Conservation (phyloP, 2,797 vertebrate genomes). For the Poeciliopsis paucimaculata region DNA sequence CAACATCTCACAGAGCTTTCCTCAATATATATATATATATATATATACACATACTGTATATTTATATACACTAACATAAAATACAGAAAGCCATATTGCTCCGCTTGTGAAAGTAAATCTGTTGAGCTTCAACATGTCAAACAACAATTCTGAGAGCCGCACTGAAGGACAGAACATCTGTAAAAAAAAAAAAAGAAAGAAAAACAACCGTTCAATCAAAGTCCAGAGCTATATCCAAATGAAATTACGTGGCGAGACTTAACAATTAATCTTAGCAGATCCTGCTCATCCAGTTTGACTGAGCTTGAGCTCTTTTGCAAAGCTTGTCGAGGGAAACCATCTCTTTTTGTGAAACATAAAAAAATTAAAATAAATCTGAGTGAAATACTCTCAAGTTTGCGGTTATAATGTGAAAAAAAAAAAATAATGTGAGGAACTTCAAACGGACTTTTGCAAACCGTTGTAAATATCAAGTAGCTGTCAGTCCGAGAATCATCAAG, state of each 20-base stretch:
- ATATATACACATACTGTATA: too few relatives aligned
- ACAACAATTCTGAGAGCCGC: too few relatives aligned
- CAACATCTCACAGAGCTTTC: background rate
- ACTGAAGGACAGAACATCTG: background rate
- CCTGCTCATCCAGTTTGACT: background rate
- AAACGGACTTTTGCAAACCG: background rate
- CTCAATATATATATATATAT: background rate
- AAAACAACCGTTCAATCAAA: background rate
- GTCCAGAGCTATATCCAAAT: background rate
- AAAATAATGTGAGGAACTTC: background rate
- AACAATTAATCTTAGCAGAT: background rate
- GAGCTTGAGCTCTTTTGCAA: background rate
- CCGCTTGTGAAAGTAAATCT: too few relatives aligned
- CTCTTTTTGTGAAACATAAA: background rate
- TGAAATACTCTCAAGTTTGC: background rate
- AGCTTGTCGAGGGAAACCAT: background rate
- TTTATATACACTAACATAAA: too few relatives aligned
- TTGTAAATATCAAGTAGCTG: background rate
- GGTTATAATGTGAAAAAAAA: background rate
- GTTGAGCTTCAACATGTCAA: too few relatives aligned
- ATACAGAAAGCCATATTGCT: too few relatives aligned
- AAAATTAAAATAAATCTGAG: background rate
- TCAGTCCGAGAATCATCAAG: slow-evolving; percentile 31
- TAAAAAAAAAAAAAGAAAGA: background rate
- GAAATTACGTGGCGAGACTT: background rate